Evolutionary conservation across 2,888 invertebrate species (phyloP).

Genomic region (Nephrotoma guestfalica): DNA sequence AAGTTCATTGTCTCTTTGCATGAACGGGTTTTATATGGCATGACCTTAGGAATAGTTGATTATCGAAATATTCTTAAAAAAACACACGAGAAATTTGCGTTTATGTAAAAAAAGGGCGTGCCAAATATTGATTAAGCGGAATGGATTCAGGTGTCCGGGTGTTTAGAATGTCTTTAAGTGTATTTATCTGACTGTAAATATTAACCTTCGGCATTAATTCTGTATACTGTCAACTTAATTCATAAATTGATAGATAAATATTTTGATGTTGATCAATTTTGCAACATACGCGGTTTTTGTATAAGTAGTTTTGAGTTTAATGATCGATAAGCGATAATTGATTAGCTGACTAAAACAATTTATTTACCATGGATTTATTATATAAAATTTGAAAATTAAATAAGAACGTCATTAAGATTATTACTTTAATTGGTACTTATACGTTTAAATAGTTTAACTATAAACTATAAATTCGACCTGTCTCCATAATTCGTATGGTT

Average conservation of each 20-base stretch:
- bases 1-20: background rate
- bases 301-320: background rate
- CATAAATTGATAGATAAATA: background rate
- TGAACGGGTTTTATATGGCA: background rate
- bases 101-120: too few relatives aligned
- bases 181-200: background rate
- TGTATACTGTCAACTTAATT: background rate
- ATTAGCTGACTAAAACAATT: background rate
- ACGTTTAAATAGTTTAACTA: background rate
- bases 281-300: background rate
- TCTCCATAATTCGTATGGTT: background rate
- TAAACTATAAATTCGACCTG: background rate
- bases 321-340: background rate
- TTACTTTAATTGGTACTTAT: background rate
- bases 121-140: too few relatives aligned
- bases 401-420: background rate
- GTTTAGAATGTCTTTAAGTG: background rate
- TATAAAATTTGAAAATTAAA: background rate
- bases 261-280: background rate
- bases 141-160: too few relatives aligned
- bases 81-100: background rate
- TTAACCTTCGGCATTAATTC: background rate
- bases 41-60: background rate
- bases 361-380: background rate
- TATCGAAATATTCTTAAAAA: background rate